Evolutionary conservation across 2,797 vertebrate genomes (phyloP).

Genomic region (Toxotes lorentzi): DNA sequence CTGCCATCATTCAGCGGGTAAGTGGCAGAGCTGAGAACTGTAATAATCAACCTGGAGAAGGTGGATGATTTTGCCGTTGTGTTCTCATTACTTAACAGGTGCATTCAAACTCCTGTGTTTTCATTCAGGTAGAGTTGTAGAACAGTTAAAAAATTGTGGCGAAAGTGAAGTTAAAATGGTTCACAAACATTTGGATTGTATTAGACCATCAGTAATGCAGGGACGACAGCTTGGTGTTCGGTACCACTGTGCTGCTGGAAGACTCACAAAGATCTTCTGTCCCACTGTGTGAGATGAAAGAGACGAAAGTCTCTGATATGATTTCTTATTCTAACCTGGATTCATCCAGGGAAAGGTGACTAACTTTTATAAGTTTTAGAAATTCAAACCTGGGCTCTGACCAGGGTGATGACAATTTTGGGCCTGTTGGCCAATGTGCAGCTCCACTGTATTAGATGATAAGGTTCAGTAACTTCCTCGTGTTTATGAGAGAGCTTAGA

Average conservation of each 20-base stretch:
- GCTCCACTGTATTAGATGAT: not conserved
- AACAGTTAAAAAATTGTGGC: not conserved
- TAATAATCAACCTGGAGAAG: not conserved
- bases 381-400: not conserved
- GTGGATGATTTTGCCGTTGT: not conserved
- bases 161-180: not conserved
- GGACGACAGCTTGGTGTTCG: not conserved
- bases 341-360: not conserved
- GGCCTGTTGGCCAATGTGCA: not conserved
- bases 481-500: not conserved
- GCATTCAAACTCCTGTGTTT: not conserved
- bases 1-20: not conserved
- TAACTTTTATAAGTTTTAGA: not conserved
- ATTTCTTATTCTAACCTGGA: not conserved
- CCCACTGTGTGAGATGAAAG: conserved; percentile 11
- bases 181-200: not conserved
- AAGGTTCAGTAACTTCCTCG: not conserved
- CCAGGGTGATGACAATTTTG: too few relatives aligned
- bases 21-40: not conserved
- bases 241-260: not conserved
- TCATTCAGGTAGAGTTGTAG: not conserved
- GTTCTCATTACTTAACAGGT: conserved; percentile 23
- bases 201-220: not conserved
- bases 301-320: not conserved
- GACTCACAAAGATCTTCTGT: conserved; percentile 17